phyloP scores from a whole-genome alignment of 2,888 invertebrate species.

The Bombylius major region DNA sequence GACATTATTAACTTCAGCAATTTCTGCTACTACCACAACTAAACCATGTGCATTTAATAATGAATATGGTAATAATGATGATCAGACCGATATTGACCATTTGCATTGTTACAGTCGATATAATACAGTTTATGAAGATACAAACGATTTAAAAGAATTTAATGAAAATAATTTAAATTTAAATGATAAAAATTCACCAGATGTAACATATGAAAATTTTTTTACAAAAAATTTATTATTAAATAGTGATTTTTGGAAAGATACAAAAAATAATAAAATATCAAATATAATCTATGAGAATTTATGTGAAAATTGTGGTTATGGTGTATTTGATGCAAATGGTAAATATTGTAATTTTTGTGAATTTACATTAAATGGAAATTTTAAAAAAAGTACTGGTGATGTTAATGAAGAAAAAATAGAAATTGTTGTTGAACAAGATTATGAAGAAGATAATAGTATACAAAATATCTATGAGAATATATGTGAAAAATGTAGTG shows the following conservation, averaged over 20 bases:
- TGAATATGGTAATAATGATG: background rate
- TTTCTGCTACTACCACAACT: too few species aligned
- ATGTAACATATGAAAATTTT: background rate
- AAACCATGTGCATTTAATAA: too few species aligned
- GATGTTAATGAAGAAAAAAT: conserved; percentile 3
- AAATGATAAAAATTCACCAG: background rate
- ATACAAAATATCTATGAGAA: conserved; percentile 29
- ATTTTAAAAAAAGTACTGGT: conserved; percentile 2
- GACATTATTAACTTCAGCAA: too few species aligned
- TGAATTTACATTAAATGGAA: conserved; percentile 28
- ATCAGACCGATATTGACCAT: too few species aligned
- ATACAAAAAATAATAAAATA: background rate
- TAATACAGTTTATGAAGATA: too few species aligned
- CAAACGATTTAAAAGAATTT: too few species aligned
- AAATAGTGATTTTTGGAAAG: conserved; percentile 6
- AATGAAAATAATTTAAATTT: too few species aligned
- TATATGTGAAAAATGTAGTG: conserved; percentile 30
- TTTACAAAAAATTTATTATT: conserved; percentile 5
- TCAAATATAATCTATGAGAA: conserved; percentile 25
- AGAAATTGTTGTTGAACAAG: conserved; percentile 16
- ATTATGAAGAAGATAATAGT: background rate
- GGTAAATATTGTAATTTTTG: conserved; percentile 32
- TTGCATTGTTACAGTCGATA: too few species aligned
- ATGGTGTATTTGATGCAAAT: conserved; percentile 30
- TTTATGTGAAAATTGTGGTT: conserved; percentile 32